Evolutionary conservation across 2,888 invertebrate genomes (phyloP).

Genomic region (Polydrusus pterygomalis): DNA sequence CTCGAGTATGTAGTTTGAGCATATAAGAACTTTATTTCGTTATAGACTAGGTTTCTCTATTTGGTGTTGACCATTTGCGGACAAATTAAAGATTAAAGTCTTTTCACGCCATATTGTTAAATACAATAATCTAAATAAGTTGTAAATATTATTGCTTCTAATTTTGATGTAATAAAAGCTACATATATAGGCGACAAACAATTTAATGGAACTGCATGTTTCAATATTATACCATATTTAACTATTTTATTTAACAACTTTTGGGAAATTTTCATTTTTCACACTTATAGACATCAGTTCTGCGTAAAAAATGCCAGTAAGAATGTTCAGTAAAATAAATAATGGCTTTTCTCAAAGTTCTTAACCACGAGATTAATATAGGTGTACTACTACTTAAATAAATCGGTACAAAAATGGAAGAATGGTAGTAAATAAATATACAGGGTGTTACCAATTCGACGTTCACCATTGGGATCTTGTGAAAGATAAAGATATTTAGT

Average conservation of each 20-base stretch:
- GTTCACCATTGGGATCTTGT: too few species aligned
- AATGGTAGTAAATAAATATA: too few species aligned
- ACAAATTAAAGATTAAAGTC: constrained; percentile 44
- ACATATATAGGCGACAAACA: not conserved
- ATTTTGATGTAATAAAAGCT: constrained; percentile 21
- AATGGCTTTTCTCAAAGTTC: too few species aligned
- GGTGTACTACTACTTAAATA: too few species aligned
- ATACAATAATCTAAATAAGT: constrained; percentile 26
- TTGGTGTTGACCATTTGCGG: constrained; percentile 57
- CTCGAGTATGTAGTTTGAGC: constrained; percentile 56
- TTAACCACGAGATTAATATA: too few species aligned
- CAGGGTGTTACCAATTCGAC: too few species aligned
- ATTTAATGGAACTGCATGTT: constrained; percentile 5
- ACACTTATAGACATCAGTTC: too few species aligned
- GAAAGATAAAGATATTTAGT: too few species aligned
- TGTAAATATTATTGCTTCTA: constrained; percentile 41
- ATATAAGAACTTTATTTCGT: constrained; percentile 63
- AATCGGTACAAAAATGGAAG: too few species aligned
- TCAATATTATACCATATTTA: not conserved
- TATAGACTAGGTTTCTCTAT: constrained; percentile 59
- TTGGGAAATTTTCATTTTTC: not conserved
- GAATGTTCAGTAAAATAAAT: too few species aligned
- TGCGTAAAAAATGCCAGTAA: too few species aligned
- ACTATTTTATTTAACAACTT: too few species aligned
- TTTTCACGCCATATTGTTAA: constrained; percentile 22